These are phyloP conservation scores for Andrena chrysosceles DNA, from an alignment of 2,888 invertebrate genomes.

Conservation along the genomic window DNA sequence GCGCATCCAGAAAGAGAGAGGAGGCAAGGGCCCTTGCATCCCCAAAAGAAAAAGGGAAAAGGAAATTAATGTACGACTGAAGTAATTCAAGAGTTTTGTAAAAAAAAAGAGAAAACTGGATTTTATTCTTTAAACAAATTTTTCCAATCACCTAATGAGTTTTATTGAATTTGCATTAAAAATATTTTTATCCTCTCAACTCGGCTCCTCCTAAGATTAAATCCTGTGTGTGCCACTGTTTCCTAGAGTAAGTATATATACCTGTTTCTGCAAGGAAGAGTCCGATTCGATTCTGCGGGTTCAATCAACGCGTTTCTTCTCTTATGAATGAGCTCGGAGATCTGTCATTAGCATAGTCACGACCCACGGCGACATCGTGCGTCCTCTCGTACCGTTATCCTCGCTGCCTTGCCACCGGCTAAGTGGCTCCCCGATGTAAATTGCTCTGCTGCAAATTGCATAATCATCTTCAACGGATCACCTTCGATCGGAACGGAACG, in stretches of 20 bases:
- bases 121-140: no score
- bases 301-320: conserved; percentile 63
- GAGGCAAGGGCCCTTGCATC: no score
- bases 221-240: no score
- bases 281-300: conserved; percentile 16
- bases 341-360: conserved; percentile 76
- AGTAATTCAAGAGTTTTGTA: no score
- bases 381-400: conserved; percentile 77
- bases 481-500: conserved; percentile 37
- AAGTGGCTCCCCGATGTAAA: conserved; percentile 68
- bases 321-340: conserved; percentile 68
- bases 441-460: conserved; percentile 74
- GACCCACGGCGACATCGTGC: conserved; percentile 75
- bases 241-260: not conserved
- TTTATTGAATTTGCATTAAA: no score
- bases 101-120: no score
- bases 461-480: conserved; percentile 70
- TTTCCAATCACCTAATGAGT: no score
- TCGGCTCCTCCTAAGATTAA: no score
- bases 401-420: conserved; percentile 80
- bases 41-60: no score
- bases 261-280: not conserved
- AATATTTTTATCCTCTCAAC: no score
- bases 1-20: no score
- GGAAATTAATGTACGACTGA: no score